These are phyloP conservation scores for Herpetotheres cachinnans DNA, from an alignment of 2,113 vertebrate species.

Conservation along the genomic window DNA sequence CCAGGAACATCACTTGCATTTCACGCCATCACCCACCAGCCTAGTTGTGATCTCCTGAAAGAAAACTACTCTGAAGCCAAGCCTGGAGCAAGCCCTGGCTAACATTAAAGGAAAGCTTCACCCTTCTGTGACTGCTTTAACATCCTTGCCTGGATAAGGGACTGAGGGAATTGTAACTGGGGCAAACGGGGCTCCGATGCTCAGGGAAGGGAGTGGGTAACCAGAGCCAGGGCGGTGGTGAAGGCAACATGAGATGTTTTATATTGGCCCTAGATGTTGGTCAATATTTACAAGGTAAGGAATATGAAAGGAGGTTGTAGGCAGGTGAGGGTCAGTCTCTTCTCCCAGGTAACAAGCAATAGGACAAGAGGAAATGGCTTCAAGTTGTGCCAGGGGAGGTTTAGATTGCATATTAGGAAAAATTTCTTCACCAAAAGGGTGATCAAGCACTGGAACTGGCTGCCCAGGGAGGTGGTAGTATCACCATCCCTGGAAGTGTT, in stretches of 20 bases:
- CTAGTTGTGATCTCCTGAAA: neutral
- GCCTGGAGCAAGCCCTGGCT: neutral
- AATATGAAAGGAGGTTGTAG: too few species aligned
- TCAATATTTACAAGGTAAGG: neutral
- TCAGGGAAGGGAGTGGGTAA: neutral
- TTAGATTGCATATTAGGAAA: too few species aligned
- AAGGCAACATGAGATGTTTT: neutral
- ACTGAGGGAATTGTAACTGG: neutral
- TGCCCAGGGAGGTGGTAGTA: too few species aligned
- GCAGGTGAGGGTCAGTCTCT: too few species aligned
- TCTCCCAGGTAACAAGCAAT: too few species aligned
- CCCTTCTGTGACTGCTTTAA: accelerated
- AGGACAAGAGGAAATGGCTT: too few species aligned
- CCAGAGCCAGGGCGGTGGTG: accelerated
- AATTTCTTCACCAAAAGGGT: too few species aligned
- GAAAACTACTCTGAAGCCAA: neutral
- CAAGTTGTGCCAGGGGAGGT: too few species aligned
- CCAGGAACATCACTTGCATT: neutral
- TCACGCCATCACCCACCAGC: neutral
- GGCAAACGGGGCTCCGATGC: neutral
- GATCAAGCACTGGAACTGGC: too few species aligned
- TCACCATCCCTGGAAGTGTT: too few species aligned
- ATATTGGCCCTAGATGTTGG: neutral
- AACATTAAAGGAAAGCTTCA: neutral
- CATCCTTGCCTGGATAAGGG: neutral